A percentile compares a stretch with the other conserved stretches of the same genome.
Evolutionary conservation across 2,888 invertebrate genomes (phyloP).

Genomic region (Sthenelais limicola): DNA sequence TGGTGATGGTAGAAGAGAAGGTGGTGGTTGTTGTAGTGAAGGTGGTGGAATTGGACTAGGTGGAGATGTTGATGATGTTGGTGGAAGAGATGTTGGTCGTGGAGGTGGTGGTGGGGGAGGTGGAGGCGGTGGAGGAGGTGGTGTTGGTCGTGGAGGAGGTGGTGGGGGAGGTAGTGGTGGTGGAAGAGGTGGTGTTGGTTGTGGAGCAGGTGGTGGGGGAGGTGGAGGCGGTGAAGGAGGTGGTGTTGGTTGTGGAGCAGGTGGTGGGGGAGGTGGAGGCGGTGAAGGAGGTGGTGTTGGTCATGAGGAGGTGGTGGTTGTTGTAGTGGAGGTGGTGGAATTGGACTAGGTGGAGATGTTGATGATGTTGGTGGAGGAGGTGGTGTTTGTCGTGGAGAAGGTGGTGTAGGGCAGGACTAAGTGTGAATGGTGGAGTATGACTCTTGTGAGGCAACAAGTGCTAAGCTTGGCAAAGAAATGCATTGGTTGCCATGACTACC

Average conservation of each 20-base stretch:
- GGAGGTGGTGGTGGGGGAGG: background rate
- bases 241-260: background rate
- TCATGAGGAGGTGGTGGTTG: background rate
- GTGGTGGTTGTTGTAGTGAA: background rate
- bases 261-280: conserved; percentile 10
- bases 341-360: background rate
- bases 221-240: conserved; percentile 4
- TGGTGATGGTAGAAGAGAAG: background rate
- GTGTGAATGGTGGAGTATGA: no score
- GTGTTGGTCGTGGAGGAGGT: background rate
- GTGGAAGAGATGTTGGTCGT: background rate
- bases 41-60: background rate
- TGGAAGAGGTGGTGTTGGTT: background rate
- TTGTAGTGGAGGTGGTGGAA: background rate
- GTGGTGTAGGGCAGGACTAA: background rate
- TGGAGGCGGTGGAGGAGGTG: conserved; percentile 1
- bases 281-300: background rate
- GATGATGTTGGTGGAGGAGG: background rate
- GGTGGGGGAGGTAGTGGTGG: conserved; percentile 12
- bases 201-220: background rate
- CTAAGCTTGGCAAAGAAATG: no score
- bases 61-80: conserved; percentile 2
- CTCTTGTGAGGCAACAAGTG: no score
- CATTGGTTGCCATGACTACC: no score
- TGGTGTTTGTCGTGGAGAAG: background rate